phyloP scores from a whole-genome alignment of 2,113 vertebrate species.

The Chrysemys picta region DNA sequence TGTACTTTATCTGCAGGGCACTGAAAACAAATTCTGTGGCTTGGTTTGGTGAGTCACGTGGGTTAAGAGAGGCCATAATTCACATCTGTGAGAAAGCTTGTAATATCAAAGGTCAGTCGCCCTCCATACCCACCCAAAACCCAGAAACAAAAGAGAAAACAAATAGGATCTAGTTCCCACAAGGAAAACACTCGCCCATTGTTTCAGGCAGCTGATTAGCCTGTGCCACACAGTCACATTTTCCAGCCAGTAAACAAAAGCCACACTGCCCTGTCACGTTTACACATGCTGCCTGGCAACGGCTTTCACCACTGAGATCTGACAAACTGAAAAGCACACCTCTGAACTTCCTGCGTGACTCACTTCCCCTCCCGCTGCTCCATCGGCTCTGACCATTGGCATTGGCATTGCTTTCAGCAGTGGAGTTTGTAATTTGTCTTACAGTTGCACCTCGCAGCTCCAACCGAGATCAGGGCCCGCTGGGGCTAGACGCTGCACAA shows the following conservation, averaged over 20 bases:
- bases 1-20: not conserved
- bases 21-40: conserved; percentile 21
- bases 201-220: not conserved
- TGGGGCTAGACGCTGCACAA: not conserved
- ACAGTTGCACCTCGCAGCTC: fast-evolving
- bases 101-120: fast-evolving
- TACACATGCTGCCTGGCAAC: not conserved
- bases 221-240: not conserved
- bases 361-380: not conserved
- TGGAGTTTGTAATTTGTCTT: not conserved
- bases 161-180: not conserved
- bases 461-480: not conserved
- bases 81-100: not conserved
- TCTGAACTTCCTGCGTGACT: not conserved
- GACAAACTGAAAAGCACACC: fast-evolving
- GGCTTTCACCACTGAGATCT: not conserved
- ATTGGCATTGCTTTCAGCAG: fast-evolving
- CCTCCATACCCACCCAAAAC: not conserved
- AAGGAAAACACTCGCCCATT: not conserved
- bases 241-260: not conserved
- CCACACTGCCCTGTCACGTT: fast-evolving
- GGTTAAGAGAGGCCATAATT: not conserved
- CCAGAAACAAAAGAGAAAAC: not conserved
- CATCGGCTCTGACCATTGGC: not conserved
- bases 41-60: conserved; percentile 30